phyloP scores from a whole-genome alignment of 2,113 vertebrate genomes.

The Oreotragus oreotragus region DNA sequence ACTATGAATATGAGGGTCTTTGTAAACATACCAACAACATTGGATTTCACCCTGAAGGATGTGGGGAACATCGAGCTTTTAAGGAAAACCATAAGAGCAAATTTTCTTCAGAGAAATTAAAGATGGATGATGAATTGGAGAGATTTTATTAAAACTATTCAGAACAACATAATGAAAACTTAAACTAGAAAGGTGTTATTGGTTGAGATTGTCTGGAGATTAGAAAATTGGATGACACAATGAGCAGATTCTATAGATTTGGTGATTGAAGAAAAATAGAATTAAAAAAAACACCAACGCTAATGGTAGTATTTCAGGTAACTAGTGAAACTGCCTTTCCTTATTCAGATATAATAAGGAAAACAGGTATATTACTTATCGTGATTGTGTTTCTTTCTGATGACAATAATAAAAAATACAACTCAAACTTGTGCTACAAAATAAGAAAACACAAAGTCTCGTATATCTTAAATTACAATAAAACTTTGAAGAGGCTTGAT shows the following conservation, averaged over 20 bases:
- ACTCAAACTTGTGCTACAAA: not conserved
- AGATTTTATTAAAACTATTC: not conserved
- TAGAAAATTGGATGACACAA: not conserved
- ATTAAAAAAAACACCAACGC: not conserved
- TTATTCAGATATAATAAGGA: not conserved
- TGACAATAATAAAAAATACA: not conserved
- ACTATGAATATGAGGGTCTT: not conserved
- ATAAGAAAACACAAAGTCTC: not conserved
- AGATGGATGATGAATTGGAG: not conserved
- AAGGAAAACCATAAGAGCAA: not conserved
- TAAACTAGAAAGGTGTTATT: not conserved
- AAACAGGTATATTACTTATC: not conserved
- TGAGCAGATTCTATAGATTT: not conserved
- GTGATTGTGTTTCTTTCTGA: not conserved
- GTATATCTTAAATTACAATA: not conserved
- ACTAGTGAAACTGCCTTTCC: not conserved
- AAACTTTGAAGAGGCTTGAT: not conserved
- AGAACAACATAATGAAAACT: not conserved
- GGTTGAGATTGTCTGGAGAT: not conserved
- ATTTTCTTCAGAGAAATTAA: not conserved
- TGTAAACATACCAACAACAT: not conserved
- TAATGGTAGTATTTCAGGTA: not conserved
- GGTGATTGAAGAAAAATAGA: not conserved
- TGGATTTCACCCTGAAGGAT: not conserved
- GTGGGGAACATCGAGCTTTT: not conserved